Evolutionary conservation across 1,140 invertebrate genomes (phyloP).

Genomic region (Pogonomyrmex barbatus): DNA sequence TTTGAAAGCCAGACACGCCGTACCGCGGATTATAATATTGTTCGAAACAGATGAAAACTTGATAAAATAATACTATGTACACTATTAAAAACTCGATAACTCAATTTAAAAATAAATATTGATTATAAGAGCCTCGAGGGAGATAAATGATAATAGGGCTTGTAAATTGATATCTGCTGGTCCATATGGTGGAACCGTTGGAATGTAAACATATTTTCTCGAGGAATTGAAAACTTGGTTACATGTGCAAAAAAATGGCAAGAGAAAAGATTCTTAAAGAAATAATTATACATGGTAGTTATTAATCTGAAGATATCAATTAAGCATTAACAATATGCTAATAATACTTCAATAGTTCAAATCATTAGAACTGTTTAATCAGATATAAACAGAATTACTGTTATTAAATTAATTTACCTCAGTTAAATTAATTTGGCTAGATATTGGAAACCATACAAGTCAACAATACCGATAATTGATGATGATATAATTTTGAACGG

Average conservation of each 20-base stretch:
- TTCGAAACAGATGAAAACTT: neutral
- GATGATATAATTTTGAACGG: neutral
- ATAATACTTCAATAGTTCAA: neutral
- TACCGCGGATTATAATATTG: neutral
- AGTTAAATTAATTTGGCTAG: neutral
- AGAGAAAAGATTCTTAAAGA: neutral
- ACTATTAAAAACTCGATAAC: neutral
- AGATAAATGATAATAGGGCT: neutral
- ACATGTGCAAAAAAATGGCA: neutral
- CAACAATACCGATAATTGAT: neutral
- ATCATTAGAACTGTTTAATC: neutral
- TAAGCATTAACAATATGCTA: neutral
- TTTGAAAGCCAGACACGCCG: neutral
- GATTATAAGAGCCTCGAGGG: slow-evolving; percentile 6
- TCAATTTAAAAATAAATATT: slow-evolving; percentile 35
- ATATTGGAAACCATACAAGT: neutral
- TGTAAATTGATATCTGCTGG: slow-evolving; percentile 4
- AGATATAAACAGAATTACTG: neutral
- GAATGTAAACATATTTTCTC: neutral
- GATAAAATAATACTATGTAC: slow-evolving; percentile 4
- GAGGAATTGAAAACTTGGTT: neutral
- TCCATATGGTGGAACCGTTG: neutral
- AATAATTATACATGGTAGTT: neutral
- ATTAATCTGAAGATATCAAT: neutral
- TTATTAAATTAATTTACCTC: neutral